Evolutionary conservation across 2,797 vertebrate genomes (phyloP), one percentile per base, ranked within the genome.

Genomic region (Geotria australis): DNA sequence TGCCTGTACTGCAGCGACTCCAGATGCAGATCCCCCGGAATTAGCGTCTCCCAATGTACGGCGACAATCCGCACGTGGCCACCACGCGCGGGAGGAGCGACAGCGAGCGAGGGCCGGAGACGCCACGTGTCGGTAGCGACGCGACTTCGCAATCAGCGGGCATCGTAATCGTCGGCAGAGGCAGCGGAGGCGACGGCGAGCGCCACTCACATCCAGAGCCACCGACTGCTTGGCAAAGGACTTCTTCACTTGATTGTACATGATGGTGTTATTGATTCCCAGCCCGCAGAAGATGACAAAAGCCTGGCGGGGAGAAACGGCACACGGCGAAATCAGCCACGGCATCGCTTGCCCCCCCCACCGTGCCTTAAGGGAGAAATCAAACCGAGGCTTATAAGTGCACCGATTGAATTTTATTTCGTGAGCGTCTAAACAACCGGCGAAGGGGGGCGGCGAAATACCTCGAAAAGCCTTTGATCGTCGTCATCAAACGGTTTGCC

Each of bases 221-320:
- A 98, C 89, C 1, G 89, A 96, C 62, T 98, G 91, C 64, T 98
- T 98, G 63, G 91, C 91, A 85, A 88, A 96, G 47, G 86, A 96
- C 70, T 98, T 98, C 74, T 98, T 98, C 72, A 98, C 91, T 73
- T 96, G 86, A 66, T 91, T 79, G 8, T 98, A 98, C 91, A 98
- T 98, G 71, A 98, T 98, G 56, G 91, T 98, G 70, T 98, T 98
- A 73, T 98, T 98, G 74, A 98, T 98, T 60, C 91, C 91, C 63
- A 98, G 74, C 60, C 91, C 91, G 65, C 91, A 98, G 65, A 98
- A 98, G 72, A 98, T 98, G 69, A 98, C 91, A 73, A 98, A 98
- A 10, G 89, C 85, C 91, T 98, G 65, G 63, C 63, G 66, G 62
- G 60, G 47, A 49, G 62, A 63, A 65, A 60, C 6, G 59, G 7